Evolutionary conservation across 2,113 vertebrate species (phyloP).

Genomic region (Haemorhous mexicanus): DNA sequence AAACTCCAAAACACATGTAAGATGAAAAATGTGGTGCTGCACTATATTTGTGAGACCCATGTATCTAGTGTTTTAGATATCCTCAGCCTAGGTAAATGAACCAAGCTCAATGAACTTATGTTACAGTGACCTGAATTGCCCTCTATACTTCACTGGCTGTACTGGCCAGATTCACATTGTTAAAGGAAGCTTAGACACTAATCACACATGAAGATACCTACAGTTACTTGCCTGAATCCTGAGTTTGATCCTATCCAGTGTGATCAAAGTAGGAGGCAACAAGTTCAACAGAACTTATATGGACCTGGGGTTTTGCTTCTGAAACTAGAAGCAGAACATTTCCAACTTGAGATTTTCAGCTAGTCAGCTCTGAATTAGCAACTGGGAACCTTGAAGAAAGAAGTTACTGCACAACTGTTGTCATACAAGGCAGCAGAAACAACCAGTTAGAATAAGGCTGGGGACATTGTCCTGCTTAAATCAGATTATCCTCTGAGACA

Average conservation of each 20-base stretch:
- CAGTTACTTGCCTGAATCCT: neutral
- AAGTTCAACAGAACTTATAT: neutral
- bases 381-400: neutral
- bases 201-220: slow-evolving; percentile 1
- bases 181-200: slow-evolving; percentile 28
- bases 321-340: neutral
- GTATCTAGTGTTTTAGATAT: neutral
- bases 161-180: neutral
- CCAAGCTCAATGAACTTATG: neutral
- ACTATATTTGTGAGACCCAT: neutral
- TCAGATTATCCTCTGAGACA: neutral
- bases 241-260: neutral
- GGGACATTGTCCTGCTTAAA: neutral
- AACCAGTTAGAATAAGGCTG: neutral
- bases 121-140: neutral
- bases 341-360: neutral
- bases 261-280: neutral
- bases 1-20: neutral
- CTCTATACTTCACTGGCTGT: neutral
- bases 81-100: neutral
- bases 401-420: neutral
- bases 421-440: neutral
- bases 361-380: neutral
- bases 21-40: neutral
- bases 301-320: neutral